These are phyloP conservation scores for Drosophila ambigua DNA, from an alignment of 1,140 invertebrate genomes.

Conservation along the genomic window DNA sequence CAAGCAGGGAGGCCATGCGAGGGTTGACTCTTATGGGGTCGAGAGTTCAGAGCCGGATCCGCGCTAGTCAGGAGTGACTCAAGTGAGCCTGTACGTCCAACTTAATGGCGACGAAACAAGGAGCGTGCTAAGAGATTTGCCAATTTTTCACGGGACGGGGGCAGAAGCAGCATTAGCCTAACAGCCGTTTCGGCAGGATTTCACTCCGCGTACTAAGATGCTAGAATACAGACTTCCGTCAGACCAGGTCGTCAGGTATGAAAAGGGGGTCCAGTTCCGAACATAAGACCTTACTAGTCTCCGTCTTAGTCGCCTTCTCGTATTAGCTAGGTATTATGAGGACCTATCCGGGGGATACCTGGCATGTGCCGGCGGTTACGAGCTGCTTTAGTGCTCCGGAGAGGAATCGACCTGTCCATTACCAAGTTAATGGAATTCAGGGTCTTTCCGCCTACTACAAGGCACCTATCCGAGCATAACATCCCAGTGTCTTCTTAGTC, in stretches of 20 bases:
- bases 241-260: slow-evolving; percentile 38
- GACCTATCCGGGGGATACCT: too few species aligned
- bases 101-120: slow-evolving; percentile 3
- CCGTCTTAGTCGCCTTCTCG: too few species aligned
- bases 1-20: background rate
- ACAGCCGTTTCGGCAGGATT: background rate
- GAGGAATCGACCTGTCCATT: too few species aligned
- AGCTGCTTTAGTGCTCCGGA: too few species aligned
- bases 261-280: too few species aligned
- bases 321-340: too few species aligned
- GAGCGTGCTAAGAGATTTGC: slow-evolving; percentile 1
- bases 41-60: slow-evolving; percentile 8
- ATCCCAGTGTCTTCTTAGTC: too few species aligned
- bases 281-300: too few species aligned
- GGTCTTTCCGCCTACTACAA: too few species aligned
- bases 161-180: background rate
- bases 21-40: background rate
- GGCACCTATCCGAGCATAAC: too few species aligned
- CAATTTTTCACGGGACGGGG: slow-evolving; percentile 15
- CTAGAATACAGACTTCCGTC: background rate
- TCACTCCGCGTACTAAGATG: background rate
- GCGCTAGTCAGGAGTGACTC: background rate
- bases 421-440: too few species aligned
- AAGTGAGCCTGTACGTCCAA: slow-evolving; percentile 4
- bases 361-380: too few species aligned